Evolutionary conservation across 2,888 invertebrate species (phyloP).

Genomic region (Julus scanicus): DNA sequence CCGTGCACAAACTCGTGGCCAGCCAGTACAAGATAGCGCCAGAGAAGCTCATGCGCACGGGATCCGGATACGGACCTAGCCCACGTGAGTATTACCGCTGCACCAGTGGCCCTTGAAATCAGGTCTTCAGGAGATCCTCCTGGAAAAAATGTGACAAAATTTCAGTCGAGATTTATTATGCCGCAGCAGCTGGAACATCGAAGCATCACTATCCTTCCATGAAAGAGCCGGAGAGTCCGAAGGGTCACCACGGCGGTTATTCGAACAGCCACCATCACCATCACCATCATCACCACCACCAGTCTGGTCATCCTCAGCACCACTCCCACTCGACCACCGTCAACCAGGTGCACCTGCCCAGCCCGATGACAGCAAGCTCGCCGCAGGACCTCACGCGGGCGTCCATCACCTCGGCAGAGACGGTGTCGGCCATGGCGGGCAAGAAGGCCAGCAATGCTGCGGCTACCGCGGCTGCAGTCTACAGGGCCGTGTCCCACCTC

Average conservation of each 20-base stretch:
- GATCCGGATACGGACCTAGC: constrained; percentile 59
- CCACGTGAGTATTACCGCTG: constrained; percentile 57
- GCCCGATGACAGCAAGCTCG: constrained; percentile 60
- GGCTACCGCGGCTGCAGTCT: constrained; percentile 63
- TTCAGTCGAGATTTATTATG: background rate
- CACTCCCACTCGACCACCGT: constrained; percentile 57
- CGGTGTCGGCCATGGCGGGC: constrained; percentile 61
- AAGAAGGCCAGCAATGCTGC: constrained; percentile 65
- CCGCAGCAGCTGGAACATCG: constrained; percentile 51
- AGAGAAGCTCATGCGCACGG: constrained; percentile 94
- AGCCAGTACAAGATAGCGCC: constrained; percentile 98
- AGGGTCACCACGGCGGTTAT: constrained; percentile 42
- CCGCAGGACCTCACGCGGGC: constrained; percentile 60
- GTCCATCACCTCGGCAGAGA: constrained; percentile 60
- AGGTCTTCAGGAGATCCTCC: background rate
- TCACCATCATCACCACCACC: constrained; percentile 54
- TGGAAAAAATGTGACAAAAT: background rate
- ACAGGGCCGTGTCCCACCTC: constrained; percentile 76
- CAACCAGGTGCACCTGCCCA: constrained; percentile 59
- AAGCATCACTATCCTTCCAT: constrained; percentile 52
- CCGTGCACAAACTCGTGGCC: constrained; percentile 93
- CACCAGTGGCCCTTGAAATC: background rate
- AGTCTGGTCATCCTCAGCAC: constrained; percentile 53
- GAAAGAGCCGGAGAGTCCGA: constrained; percentile 52
- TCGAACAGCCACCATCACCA: constrained; percentile 52